Base-by-base conservation (phyloP, 2,113 vertebrate genomes). In the Gopherus flavomarginatus region DNA sequence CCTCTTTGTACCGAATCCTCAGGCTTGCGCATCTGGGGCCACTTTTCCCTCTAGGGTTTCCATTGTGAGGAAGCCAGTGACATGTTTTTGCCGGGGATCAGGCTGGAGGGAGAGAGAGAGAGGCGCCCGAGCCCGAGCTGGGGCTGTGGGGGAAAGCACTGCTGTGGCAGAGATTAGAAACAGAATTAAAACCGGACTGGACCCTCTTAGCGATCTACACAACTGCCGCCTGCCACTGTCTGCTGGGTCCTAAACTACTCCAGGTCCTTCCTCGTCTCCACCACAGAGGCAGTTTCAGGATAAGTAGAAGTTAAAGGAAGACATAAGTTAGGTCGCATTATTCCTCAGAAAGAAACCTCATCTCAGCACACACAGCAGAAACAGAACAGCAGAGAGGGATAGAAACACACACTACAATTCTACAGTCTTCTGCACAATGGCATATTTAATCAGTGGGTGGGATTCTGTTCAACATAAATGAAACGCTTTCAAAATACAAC, bases 141-240 rank as follows among this genome's bases (percentile, higher is more conserved):
- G 88, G 94, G 96, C 85, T 78, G 85, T 22, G 91, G 89, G 56
- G 31, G 86, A 87, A 90, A 96, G 95, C 94, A n/a, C 97, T 80
- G 96, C 96, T 90, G 96, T 95, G 89, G 96, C 97, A 91, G 97
- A 98, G 98, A 98, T 98, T 98, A 98, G 96, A 97, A 97, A 96
- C 96, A 87, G 98, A 98, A 98, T 98, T 98, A 98, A 98, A 98
- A 93, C 98, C 98, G 97, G 98, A 93, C 97, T 97, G 98, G 98
- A 98, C 98, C 98, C 98, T 98, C 98, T 86, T 96, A 97, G 98
- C 97, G 98, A 97, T 93, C 97, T 92, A 96, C 98, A 98, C 98
- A 98, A 98, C 98, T 98, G 98, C 98, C 92, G 87, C 91, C 96
- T 94, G 97, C 86, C 94, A 93, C 91, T 75, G 96, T 94, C 96